Evolutionary conservation across 2,888 invertebrate genomes (phyloP).

Genomic region (Agriopis aurantiaria): DNA sequence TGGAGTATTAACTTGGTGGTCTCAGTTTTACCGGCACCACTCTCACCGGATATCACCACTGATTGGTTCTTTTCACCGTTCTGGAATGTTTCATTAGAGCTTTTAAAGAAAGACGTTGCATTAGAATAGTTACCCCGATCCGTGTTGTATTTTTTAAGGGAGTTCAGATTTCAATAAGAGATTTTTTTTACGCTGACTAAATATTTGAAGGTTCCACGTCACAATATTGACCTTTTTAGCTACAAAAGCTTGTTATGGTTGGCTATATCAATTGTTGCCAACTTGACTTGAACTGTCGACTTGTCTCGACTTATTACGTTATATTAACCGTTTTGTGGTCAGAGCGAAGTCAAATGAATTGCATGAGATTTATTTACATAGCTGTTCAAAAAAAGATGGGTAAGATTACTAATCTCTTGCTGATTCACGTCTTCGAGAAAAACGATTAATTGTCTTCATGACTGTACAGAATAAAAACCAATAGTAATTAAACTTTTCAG

Average conservation of each 20-base stretch:
- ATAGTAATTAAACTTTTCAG: not conserved
- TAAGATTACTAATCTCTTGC: constrained; percentile 41
- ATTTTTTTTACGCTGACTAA: too few relatives aligned
- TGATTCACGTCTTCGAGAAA: constrained; percentile 34
- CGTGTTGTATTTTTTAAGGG: too few relatives aligned
- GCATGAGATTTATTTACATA: constrained; percentile 11
- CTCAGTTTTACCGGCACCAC: constrained; percentile 97
- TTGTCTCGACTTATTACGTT: not conserved
- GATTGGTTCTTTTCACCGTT: constrained; percentile 89
- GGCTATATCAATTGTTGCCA: not conserved
- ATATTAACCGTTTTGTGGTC: constrained; percentile 9
- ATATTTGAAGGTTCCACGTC: too few relatives aligned
- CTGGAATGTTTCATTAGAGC: constrained; percentile 49
- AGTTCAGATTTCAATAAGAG: too few relatives aligned
- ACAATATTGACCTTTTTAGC: too few relatives aligned
- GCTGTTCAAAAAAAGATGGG: constrained; percentile 22
- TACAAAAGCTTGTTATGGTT: not conserved
- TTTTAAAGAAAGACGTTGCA: too few relatives aligned
- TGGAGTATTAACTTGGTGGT: constrained; percentile 96
- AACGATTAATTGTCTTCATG: not conserved
- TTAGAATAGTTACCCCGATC: too few relatives aligned
- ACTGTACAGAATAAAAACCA: not conserved
- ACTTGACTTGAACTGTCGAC: not conserved
- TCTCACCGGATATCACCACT: constrained; percentile 96
- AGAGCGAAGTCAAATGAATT: not conserved